Conservation (phyloP, 2,797 vertebrate genomes). For the Melanogrammus aeglefinus region DNA sequence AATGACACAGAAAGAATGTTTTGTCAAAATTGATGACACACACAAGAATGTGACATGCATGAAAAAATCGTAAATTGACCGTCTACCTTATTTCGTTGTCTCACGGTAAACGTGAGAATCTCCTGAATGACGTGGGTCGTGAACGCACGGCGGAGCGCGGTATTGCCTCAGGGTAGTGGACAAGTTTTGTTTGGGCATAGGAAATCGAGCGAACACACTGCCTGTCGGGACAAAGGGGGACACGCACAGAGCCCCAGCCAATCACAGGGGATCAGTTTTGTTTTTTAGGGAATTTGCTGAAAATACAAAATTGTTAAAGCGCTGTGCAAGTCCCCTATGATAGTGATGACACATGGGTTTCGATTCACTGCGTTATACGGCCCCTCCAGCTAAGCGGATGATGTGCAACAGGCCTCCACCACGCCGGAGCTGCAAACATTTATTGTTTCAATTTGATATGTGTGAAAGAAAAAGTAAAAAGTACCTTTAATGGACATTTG, state of each 20-base stretch:
- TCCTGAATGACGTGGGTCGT: constrained; percentile 56
- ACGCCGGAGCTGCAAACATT: constrained; percentile 23
- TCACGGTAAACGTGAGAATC: constrained; percentile 54
- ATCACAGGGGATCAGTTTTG: constrained; percentile 71
- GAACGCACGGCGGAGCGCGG: constrained; percentile 64
- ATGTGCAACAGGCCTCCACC: constrained; percentile 23
- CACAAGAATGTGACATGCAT: constrained; percentile 1
- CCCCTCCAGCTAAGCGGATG: constrained; percentile 40
- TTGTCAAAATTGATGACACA: not conserved
- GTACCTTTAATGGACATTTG: not conserved
- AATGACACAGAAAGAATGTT: not conserved
- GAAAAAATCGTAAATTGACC: constrained; percentile 3
- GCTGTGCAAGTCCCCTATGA: constrained; percentile 57
- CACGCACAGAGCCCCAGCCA: constrained; percentile 61
- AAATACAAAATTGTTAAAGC: constrained; percentile 77
- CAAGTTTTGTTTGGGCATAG: constrained; percentile 73
- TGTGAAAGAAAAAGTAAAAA: not conserved
- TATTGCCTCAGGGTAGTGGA: constrained; percentile 62
- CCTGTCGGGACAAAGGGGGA: constrained; percentile 66
- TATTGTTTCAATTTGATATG: constrained; percentile 17
- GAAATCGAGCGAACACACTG: constrained; percentile 67
- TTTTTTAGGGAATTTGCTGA: constrained; percentile 83
- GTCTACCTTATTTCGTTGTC: constrained; percentile 65
- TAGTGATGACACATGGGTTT: constrained; percentile 78
- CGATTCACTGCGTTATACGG: constrained; percentile 64